These are phyloP conservation scores for Campoletis raptor DNA, from an alignment of 2,888 invertebrate genomes.

Conservation along the genomic window DNA sequence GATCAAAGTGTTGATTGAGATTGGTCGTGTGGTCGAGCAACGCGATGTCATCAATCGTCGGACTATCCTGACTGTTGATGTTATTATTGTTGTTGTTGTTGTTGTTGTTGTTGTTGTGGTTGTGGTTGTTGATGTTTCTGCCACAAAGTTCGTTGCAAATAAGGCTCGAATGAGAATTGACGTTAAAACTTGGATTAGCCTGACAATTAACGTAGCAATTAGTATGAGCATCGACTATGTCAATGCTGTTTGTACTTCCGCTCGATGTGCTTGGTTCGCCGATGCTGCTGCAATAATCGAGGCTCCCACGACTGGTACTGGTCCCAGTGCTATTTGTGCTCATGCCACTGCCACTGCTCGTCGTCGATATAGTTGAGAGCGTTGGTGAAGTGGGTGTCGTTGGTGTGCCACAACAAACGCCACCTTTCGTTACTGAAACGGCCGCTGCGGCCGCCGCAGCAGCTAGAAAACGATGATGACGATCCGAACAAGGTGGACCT, in stretches of 20 bases:
- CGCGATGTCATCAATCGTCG: slow-evolving; percentile 29
- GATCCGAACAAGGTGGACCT: slow-evolving; percentile 83
- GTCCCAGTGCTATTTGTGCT: slow-evolving; percentile 67
- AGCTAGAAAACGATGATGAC: slow-evolving; percentile 68
- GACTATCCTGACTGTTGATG: slow-evolving; percentile 4
- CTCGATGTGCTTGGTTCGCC: slow-evolving; percentile 51
- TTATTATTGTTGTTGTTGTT: slow-evolving; percentile 45
- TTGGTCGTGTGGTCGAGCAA: slow-evolving; percentile 1
- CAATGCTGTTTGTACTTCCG: slow-evolving; percentile 70
- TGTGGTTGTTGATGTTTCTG: slow-evolving; percentile 34
- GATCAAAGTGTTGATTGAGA: slow-evolving; percentile 34
- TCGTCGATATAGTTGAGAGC: slow-evolving; percentile 74
- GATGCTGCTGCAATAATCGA: slow-evolving; percentile 59
- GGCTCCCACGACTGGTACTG: slow-evolving; percentile 60
- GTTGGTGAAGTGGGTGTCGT: slow-evolving; percentile 78
- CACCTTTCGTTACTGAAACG: slow-evolving; percentile 59
- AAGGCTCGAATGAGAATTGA: slow-evolving; percentile 7
- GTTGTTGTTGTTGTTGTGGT: slow-evolving; percentile 44
- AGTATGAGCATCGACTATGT: slow-evolving; percentile 52
- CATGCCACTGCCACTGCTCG: slow-evolving; percentile 73
- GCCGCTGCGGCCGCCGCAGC: slow-evolving; percentile 59
- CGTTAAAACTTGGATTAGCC: slow-evolving; percentile 19
- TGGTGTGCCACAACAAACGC: slow-evolving; percentile 62
- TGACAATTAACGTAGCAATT: slow-evolving; percentile 23
- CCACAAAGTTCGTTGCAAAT: slow-evolving; percentile 31